A percentile compares a stretch with the other conserved stretches of the same genome.
These are phyloP conservation scores for Synergus itoensis DNA, from an alignment of 2,888 invertebrate genomes.

Conservation along the genomic window DNA sequence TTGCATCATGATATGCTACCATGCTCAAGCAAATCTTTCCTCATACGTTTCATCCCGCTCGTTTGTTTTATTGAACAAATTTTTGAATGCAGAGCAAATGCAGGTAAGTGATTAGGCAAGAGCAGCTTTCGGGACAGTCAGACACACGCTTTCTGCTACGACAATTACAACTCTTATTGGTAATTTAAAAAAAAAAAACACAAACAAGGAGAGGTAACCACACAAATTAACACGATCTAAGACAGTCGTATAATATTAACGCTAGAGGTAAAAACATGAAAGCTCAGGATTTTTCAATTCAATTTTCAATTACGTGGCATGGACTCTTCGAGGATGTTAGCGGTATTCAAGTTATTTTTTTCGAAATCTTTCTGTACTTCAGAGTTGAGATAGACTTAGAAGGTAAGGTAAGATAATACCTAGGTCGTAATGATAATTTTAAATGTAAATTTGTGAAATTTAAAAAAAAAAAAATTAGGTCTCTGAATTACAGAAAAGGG, in stretches of 20 bases:
- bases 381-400: slow-evolving; percentile 45
- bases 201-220: slow-evolving; percentile 49
- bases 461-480: slow-evolving; percentile 17
- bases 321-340: slow-evolving; percentile 9
- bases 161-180: slow-evolving; percentile 51
- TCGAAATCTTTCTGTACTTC: slow-evolving; percentile 61
- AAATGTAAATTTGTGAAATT: not conserved
- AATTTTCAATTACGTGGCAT: slow-evolving; percentile 11
- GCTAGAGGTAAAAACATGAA: slow-evolving; percentile 33
- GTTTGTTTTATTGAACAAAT: slow-evolving; percentile 32
- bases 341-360: slow-evolving; percentile 42
- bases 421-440: not conserved
- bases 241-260: slow-evolving; percentile 50
- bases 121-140: slow-evolving; percentile 53
- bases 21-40: slow-evolving; percentile 19
- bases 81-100: slow-evolving; percentile 29
- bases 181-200: slow-evolving; percentile 6
- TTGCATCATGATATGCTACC: slow-evolving; percentile 25
- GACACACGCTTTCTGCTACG: slow-evolving; percentile 56
- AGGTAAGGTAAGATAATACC: slow-evolving; percentile 28
- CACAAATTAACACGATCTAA: slow-evolving; percentile 47
- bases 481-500: slow-evolving; percentile 62
- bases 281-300: slow-evolving; percentile 40
- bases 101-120: slow-evolving; percentile 50
- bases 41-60: slow-evolving; percentile 22